These are phyloP conservation scores for Exaiptasia diaphana DNA, from an alignment of 64 coral and sea anemone species.

Conservation along the genomic window DNA sequence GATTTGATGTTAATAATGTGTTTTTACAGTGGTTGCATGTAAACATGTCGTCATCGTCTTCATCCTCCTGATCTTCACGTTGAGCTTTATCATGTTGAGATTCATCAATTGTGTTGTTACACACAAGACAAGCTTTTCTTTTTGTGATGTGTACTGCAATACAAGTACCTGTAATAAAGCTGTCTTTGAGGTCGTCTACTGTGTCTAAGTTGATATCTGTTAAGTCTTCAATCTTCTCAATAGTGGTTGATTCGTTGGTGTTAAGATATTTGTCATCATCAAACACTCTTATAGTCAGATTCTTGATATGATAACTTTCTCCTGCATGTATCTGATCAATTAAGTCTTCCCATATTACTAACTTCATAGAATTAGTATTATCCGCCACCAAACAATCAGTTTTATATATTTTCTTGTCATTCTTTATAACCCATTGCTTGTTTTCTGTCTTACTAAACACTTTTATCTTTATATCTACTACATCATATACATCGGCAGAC, in stretches of 20 bases:
- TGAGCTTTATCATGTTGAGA: too few species aligned
- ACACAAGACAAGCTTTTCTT: background rate
- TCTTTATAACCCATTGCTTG: slow-evolving; percentile 68
- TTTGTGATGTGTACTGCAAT: slow-evolving; percentile 46
- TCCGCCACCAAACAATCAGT: slow-evolving; percentile 77
- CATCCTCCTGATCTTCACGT: too few species aligned
- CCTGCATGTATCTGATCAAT: slow-evolving; percentile 77
- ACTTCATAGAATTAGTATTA: slow-evolving; percentile 80
- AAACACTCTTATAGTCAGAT: slow-evolving; percentile 73
- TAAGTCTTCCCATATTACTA: slow-evolving; percentile 82
- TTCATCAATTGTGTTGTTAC: slow-evolving; percentile 7
- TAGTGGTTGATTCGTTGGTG: slow-evolving; percentile 60
- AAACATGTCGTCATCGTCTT: background rate
- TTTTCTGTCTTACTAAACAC: slow-evolving; percentile 67
- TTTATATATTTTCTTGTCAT: slow-evolving; percentile 79
- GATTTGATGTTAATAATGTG: background rate
- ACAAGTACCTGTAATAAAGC: slow-evolving; percentile 36
- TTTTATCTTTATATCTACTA: slow-evolving; percentile 71
- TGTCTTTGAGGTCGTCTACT: slow-evolving; percentile 63
- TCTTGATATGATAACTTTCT: slow-evolving; percentile 75
- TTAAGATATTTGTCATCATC: slow-evolving; percentile 51
- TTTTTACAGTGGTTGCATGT: slow-evolving; percentile 28
- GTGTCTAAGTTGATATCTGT: slow-evolving; percentile 51
- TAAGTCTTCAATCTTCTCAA: slow-evolving; percentile 49
- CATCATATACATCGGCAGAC: slow-evolving; percentile 43